Evolutionary conservation across 1,140 invertebrate genomes (phyloP), one percentile per base, ranked within the genome.

Genomic region (Calliopsis andreniformis): DNA sequence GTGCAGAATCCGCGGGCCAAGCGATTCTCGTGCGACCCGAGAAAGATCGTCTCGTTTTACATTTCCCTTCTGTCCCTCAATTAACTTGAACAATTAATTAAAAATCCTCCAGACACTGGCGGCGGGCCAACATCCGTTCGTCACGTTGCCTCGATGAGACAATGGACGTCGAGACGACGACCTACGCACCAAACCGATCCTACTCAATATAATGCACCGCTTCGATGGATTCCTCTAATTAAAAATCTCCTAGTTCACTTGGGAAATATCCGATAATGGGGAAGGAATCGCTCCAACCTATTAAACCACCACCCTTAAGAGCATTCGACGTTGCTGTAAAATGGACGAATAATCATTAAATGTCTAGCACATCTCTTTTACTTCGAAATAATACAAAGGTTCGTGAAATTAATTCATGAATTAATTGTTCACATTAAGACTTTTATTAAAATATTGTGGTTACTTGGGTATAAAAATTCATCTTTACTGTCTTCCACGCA

Each of bases 71-170:
- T 35, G n/a, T 42, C 87, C 93, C 55, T 72, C 79, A 83, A 83
- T 83, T 82, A 82, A 80, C 67, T 55, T 68, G 45, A 23, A 71
- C 76, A 80, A 80, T 85, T 81, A 85, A 80, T 82, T 76, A 73
- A 83, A 81, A 81, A 83, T 77, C 56, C 59, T 73, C n/a, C 59
- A 64, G 81, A 78, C 23, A 59, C 53, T 72, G 71, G 73, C 72
- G 39, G 53, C 39, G 43, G 23, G 42, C 76, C 76, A 78, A 47
- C 69, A 55, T 63, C 49, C 69, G 69, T 56, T 49, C 49, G 51
- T 64, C 42, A 25, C 67, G 47, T 72, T 53, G 45, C 14, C 35
- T 16, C 30, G 56, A 55, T 56, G 49, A 73, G 63, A 79, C 76
- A 79, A 79, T 79, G 72, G 23, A 28, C 10, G 10, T 39, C 4